Conservation (phyloP, 2,113 vertebrate species). For the Charadrius vociferus region DNA sequence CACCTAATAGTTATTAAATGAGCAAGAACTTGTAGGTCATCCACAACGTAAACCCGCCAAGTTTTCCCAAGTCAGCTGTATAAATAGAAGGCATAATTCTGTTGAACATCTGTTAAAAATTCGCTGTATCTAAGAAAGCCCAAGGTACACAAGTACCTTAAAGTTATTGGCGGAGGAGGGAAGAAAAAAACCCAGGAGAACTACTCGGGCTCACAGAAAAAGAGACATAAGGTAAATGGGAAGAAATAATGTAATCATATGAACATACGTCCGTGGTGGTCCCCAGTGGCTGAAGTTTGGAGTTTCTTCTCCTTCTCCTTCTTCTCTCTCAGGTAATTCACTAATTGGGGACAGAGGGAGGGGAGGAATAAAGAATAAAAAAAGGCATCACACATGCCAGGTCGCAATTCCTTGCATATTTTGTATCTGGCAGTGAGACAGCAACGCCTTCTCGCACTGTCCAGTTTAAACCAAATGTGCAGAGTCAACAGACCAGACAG, state of each 20-base stretch:
- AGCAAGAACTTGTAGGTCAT: slow-evolving; percentile 39
- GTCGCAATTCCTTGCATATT: slow-evolving; percentile 5
- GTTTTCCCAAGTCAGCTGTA: slow-evolving; percentile 33
- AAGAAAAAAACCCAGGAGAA: neutral
- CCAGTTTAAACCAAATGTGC: slow-evolving; percentile 22
- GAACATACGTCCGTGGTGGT: slow-evolving; percentile 85
- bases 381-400: neutral
- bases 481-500: slow-evolving; percentile 41
- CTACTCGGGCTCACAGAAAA: neutral
- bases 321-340: slow-evolving; percentile 92
- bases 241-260: neutral
- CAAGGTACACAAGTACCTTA: slow-evolving; percentile 3
- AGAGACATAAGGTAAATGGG: neutral
- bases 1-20: slow-evolving; percentile 40
- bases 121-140: slow-evolving; percentile 24
- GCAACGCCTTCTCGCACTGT: neutral
- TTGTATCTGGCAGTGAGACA: slow-evolving; percentile 7
- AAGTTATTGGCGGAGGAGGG: neutral
- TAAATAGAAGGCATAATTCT: slow-evolving; percentile 32
- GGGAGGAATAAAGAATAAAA: neutral
- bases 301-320: slow-evolving; percentile 96
- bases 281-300: slow-evolving; percentile 96
- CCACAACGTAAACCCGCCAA: neutral
- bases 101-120: slow-evolving; percentile 47
- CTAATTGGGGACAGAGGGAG: slow-evolving; percentile 68